phyloP scores from a whole-genome alignment of 2,113 vertebrate species.

The Tamias sibiricus region DNA sequence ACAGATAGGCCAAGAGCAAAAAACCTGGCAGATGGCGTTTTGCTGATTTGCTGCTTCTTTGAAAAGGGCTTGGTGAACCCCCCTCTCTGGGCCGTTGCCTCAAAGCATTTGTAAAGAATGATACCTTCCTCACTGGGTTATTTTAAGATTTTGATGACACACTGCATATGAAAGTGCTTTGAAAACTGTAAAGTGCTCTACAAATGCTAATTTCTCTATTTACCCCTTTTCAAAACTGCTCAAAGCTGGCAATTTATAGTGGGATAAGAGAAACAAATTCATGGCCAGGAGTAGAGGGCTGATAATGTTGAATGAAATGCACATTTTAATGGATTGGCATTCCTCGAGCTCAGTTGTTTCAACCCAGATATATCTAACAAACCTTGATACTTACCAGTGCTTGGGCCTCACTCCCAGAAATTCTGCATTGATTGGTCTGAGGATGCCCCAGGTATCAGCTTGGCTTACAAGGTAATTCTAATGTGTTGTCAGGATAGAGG shows the following conservation, averaged over 20 bases:
- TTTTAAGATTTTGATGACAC: constrained; percentile 84
- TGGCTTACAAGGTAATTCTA: background rate
- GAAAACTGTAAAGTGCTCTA: constrained; percentile 81
- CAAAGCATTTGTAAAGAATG: constrained; percentile 80
- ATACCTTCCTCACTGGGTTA: constrained; percentile 81
- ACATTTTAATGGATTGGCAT: constrained; percentile 41
- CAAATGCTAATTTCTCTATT: constrained; percentile 82
- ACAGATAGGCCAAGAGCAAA: constrained; percentile 40
- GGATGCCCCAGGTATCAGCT: background rate
- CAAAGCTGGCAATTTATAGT: constrained; percentile 73
- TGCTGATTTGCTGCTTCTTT: constrained; percentile 79
- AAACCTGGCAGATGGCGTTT: constrained; percentile 76
- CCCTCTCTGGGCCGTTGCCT: constrained; percentile 57
- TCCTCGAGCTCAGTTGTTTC: background rate
- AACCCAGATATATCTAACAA: background rate
- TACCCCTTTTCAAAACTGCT: constrained; percentile 76
- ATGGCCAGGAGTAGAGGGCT: constrained; percentile 52
- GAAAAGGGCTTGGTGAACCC: constrained; percentile 54
- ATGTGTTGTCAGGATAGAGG: background rate
- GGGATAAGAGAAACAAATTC: constrained; percentile 73
- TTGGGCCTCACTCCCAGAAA: background rate
- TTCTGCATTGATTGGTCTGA: background rate
- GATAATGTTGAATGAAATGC: constrained; percentile 43
- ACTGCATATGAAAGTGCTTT: constrained; percentile 78
- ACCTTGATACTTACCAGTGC: background rate